Percentiles rank a stretch among this genome's conserved stretches.
Evolutionary conservation across 2,888 invertebrate species (phyloP).

Genomic region (Drosophila atripex): DNA sequence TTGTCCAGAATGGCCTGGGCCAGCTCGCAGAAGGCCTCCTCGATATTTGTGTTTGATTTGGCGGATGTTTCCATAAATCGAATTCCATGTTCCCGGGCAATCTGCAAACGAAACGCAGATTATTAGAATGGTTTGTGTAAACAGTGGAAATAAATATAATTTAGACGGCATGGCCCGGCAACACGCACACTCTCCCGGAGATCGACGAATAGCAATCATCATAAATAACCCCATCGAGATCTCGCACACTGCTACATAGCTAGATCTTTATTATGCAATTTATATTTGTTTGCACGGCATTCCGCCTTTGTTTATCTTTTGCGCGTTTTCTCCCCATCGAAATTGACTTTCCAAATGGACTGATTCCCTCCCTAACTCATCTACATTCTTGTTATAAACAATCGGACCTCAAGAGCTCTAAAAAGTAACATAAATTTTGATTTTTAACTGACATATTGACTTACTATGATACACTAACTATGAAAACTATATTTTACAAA

Average conservation of each 20-base stretch:
- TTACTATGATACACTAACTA: no score
- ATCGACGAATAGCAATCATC: conserved; percentile 8
- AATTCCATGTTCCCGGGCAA: conserved; percentile 97
- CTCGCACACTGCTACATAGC: neutral
- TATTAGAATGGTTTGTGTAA: conserved; percentile 13
- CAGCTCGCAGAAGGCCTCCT: conserved; percentile 96
- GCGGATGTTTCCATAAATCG: conserved; percentile 99
- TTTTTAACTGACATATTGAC: no score
- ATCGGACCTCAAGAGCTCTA: no score
- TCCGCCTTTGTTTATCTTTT: neutral
- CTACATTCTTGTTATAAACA: no score
- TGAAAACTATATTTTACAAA: no score
- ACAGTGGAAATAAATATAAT: neutral
- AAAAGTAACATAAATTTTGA: no score
- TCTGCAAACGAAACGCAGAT: conserved; percentile 86
- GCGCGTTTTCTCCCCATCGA: no score
- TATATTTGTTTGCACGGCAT: neutral
- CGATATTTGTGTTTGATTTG: conserved; percentile 98
- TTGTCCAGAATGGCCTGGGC: conserved; percentile 98
- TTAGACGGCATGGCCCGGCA: no score
- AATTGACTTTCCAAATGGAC: no score
- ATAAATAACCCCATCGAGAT: conserved; percentile 1
- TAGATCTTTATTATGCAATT: conserved; percentile 1
- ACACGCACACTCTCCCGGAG: neutral
- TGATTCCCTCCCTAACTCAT: no score